Evolutionary conservation across 2,888 invertebrate species (phyloP).

Genomic region (Andrena minutula): DNA sequence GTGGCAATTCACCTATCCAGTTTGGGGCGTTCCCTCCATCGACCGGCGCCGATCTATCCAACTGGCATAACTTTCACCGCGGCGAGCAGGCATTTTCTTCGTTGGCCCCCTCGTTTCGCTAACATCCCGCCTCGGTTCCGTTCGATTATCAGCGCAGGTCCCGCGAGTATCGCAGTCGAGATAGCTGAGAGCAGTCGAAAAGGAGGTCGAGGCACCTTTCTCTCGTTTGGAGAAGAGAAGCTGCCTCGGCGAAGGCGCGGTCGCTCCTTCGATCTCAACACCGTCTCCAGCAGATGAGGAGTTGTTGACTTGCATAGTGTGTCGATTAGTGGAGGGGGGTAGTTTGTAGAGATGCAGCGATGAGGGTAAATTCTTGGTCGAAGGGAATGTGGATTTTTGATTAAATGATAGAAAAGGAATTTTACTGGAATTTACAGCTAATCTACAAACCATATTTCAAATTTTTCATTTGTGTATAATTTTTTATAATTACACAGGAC

Average conservation of each 20-base stretch:
- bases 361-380: too few relatives aligned
- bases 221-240: constrained; percentile 72
- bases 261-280: constrained; percentile 34
- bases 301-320: background rate
- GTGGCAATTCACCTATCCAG: constrained; percentile 14
- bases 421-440: too few relatives aligned
- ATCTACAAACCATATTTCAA: too few relatives aligned
- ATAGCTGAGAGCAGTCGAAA: constrained; percentile 70
- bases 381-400: too few relatives aligned
- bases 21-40: constrained; percentile 15
- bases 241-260: constrained; percentile 63
- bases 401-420: too few relatives aligned
- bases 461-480: too few relatives aligned
- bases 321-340: background rate
- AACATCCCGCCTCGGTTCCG: constrained; percentile 45
- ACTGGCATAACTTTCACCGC: constrained; percentile 59
- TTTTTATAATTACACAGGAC: too few relatives aligned
- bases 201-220: constrained; percentile 81
- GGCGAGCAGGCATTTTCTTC: constrained; percentile 25
- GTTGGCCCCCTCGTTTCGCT: constrained; percentile 17
- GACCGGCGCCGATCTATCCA: background rate
- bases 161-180: constrained; percentile 56
- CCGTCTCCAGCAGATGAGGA: background rate
- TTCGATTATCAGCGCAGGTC: constrained; percentile 65
- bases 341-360: too few relatives aligned